These are phyloP conservation scores for Anthoscopus minutus DNA, from an alignment of 2,113 vertebrate species.

Conservation along the genomic window DNA sequence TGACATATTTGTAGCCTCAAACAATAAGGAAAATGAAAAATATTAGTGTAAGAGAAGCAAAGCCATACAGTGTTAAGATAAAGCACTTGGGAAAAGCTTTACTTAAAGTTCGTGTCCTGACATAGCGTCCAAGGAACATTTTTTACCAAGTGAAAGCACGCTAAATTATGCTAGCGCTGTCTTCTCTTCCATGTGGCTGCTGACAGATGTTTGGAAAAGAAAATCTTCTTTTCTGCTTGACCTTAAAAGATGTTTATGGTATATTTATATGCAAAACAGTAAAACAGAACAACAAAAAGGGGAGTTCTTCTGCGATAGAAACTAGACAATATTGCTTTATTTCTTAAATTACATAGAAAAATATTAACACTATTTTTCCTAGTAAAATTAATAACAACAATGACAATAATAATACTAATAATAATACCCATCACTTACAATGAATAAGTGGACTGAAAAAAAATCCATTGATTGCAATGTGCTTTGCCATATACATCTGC, in stretches of 20 bases:
- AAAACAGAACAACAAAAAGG: background rate
- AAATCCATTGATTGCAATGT: slow-evolving; percentile 24
- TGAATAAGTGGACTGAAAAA: slow-evolving; percentile 12
- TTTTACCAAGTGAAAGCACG: slow-evolving; percentile 23
- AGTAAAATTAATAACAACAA: background rate
- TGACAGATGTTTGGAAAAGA: slow-evolving; percentile 63
- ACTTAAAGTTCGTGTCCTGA: slow-evolving; percentile 52
- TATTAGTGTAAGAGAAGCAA: slow-evolving; percentile 48
- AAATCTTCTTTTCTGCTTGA: slow-evolving; percentile 62
- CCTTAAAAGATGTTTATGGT: slow-evolving; percentile 58
- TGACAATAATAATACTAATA: background rate
- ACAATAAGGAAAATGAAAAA: slow-evolving; percentile 37
- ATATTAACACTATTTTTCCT: background rate
- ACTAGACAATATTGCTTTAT: background rate
- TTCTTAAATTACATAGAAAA: background rate
- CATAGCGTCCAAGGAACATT: slow-evolving; percentile 50
- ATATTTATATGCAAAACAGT: slow-evolving; percentile 28
- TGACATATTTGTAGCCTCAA: slow-evolving; percentile 13
- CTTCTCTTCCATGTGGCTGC: slow-evolving; percentile 42
- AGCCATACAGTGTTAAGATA: slow-evolving; percentile 23
- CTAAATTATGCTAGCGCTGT: slow-evolving; percentile 55
- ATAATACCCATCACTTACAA: background rate
- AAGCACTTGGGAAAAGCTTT: slow-evolving; percentile 54
- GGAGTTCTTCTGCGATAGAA: background rate
- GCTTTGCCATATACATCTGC: slow-evolving; percentile 25